These are phyloP conservation scores for Platerodrilus igneus DNA, from an alignment of 2,888 invertebrate genomes.

Conservation along the genomic window DNA sequence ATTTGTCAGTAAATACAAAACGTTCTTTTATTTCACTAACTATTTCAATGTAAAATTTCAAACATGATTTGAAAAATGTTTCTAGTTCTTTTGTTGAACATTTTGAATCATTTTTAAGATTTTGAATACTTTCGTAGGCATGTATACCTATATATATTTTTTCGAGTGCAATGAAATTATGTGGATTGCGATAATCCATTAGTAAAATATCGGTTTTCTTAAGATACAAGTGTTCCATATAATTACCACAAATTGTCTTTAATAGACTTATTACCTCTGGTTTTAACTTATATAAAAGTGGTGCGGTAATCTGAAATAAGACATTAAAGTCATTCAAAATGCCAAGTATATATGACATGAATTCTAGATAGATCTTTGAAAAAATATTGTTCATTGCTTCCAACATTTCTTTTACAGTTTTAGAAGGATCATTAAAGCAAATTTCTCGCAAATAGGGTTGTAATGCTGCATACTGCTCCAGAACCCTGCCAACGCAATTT, in stretches of 20 bases:
- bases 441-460: conserved; percentile 23
- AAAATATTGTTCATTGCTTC: conserved; percentile 21
- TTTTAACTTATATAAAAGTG: conserved; percentile 15
- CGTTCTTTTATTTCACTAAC: too few species aligned
- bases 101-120: conserved; percentile 2
- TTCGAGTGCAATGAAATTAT: not conserved
- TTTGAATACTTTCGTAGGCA: not conserved
- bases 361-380: conserved; percentile 20
- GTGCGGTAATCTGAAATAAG: conserved; percentile 20
- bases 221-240: too few species aligned
- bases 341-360: conserved; percentile 18
- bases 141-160: conserved; percentile 1
- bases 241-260: conserved; percentile 12
- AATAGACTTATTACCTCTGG: conserved; percentile 17
- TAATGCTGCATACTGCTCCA: conserved; percentile 32
- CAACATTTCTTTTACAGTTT: conserved; percentile 7
- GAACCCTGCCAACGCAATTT: conserved; percentile 32
- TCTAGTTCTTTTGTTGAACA: too few species aligned
- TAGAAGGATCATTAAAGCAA: conserved; percentile 21
- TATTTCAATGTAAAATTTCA: too few species aligned
- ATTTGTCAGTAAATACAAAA: too few species aligned
- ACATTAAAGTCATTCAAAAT: conserved; percentile 17
- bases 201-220: not conserved
- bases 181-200: not conserved
- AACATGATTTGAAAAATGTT: too few species aligned